These are phyloP conservation scores for Cacatua alba DNA, from an alignment of 2,113 vertebrate species.

Conservation along the genomic window DNA sequence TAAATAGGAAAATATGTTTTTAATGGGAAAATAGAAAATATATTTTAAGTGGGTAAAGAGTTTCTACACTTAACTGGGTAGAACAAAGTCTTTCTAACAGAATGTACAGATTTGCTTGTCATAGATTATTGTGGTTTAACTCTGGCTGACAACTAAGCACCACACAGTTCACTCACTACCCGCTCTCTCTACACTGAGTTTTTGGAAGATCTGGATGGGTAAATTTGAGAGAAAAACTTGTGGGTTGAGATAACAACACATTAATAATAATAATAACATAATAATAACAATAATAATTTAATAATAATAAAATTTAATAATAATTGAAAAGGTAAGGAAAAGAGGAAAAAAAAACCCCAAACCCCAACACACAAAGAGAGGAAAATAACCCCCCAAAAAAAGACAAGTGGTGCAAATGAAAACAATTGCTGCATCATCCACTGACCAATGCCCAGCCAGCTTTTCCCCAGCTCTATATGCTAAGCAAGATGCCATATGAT, in stretches of 20 bases:
- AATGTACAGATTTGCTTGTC: neutral
- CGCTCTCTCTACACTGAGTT: neutral
- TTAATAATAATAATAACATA: neutral
- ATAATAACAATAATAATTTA: neutral
- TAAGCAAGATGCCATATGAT: neutral
- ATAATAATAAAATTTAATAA: neutral
- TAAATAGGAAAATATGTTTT: conserved; percentile 23
- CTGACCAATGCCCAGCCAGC: neutral
- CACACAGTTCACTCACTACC: neutral
- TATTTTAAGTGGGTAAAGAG: neutral
- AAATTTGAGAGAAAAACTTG: neutral
- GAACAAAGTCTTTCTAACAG: neutral
- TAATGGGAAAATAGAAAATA: neutral
- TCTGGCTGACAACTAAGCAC: neutral
- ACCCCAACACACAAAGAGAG: neutral
- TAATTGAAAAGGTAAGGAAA: neutral
- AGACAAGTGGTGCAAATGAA: neutral
- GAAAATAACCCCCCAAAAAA: neutral
- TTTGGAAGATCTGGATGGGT: neutral
- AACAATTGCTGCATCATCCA: neutral
- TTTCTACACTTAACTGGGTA: neutral
- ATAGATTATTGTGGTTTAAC: neutral
- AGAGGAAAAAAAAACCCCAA: neutral
- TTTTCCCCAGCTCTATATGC: neutral
- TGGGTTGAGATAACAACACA: neutral